Evolutionary conservation across 2,113 vertebrate species (phyloP).

Genomic region (Callithrix jacchus): DNA sequence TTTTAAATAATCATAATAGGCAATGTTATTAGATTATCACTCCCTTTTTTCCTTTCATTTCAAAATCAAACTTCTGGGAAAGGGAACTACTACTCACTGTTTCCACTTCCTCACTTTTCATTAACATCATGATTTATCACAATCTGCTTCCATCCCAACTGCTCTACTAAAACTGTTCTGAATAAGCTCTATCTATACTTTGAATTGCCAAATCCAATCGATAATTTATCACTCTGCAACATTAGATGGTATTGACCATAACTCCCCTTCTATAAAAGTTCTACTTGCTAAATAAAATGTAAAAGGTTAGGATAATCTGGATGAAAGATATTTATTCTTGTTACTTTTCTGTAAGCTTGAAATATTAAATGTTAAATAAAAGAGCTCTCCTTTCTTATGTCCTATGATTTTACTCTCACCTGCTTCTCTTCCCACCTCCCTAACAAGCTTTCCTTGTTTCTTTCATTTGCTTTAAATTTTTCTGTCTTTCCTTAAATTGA

Average conservation of each 20-base stretch:
- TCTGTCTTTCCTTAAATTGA: constrained; percentile 24
- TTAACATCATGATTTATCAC: not conserved
- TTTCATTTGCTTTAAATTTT: not conserved
- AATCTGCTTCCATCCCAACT: not conserved
- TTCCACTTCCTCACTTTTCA: not conserved
- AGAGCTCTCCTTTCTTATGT: not conserved
- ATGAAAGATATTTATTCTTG: constrained; percentile 16
- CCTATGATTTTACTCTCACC: not conserved
- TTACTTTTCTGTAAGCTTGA: constrained; percentile 13
- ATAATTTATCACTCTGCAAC: not conserved
- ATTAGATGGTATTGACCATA: not conserved
- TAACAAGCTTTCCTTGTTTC: not conserved
- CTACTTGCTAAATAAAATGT: constrained; percentile 1
- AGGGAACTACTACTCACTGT: not conserved
- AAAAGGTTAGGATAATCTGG: constrained; percentile 9
- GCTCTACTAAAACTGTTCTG: not conserved
- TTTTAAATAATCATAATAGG: not conserved
- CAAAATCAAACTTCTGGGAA: not conserved
- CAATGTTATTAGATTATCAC: not conserved
- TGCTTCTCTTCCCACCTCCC: not conserved
- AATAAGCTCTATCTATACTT: not conserved
- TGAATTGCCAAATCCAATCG: not conserved
- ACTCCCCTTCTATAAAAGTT: not conserved
- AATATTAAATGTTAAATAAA: not conserved
- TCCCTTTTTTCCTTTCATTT: not conserved